These are phyloP conservation scores for Oreochromis mossambicus DNA, from an alignment of 2,797 vertebrate species.

Conservation along the genomic window DNA sequence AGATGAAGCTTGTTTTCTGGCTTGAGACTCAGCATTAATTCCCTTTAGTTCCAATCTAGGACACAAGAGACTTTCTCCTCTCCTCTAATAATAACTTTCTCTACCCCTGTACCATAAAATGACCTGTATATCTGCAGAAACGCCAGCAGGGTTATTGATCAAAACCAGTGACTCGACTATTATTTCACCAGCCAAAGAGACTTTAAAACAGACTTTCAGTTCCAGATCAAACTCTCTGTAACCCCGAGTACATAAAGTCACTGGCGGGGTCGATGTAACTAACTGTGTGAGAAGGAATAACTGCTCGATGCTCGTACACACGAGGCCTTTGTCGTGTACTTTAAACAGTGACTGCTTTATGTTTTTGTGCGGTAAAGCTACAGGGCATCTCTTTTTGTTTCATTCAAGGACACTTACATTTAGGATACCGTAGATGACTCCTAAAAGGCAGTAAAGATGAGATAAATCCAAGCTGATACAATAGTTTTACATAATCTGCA, in stretches of 20 bases:
- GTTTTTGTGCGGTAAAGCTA: background rate
- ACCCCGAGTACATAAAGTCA: background rate
- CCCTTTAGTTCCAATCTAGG: conserved; percentile 2
- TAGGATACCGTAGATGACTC: background rate
- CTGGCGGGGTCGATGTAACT: background rate
- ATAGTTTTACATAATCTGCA: background rate
- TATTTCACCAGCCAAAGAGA: background rate
- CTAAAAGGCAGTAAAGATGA: background rate
- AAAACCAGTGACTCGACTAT: conserved; percentile 4
- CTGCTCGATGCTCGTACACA: background rate
- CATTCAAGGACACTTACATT: background rate
- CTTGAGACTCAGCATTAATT: background rate
- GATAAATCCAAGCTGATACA: background rate
- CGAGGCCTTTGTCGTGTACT: background rate
- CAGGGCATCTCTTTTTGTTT: background rate
- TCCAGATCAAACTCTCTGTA: background rate
- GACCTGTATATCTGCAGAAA: background rate
- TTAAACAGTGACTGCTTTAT: background rate
- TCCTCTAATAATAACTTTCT: conserved; percentile 14
- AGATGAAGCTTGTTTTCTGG: conserved; percentile 1
- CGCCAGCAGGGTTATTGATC: conserved; percentile 14
- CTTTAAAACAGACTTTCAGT: background rate
- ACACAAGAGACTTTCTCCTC: background rate
- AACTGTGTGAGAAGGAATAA: background rate
- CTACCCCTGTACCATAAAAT: background rate